Base-by-base conservation (phyloP, 1,140 invertebrate species). In the Tetranychus urticae region DNA sequence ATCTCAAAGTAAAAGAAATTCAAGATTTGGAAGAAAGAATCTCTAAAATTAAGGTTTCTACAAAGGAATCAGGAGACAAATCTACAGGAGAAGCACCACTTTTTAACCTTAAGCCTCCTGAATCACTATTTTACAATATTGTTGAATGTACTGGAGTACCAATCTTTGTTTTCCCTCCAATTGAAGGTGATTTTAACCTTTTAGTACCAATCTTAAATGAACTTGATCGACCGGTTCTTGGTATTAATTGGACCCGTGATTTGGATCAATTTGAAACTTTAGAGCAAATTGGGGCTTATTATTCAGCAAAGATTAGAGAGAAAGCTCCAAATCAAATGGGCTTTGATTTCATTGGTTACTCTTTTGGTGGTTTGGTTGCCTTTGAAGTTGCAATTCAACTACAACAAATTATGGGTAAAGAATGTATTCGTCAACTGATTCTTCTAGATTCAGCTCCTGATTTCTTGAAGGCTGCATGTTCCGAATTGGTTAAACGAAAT, bases 341-440 rank as follows among this genome's bases (percentile, higher is more conserved):
- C 31, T 93, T 90, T 74, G 79, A 80, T 33, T 71, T 98, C 47
- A 78, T 84, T 45, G 93, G 91, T 3, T 97, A 97, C 71, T 97
- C 92, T 0, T 97, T 88, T 72, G 93, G 93, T 55, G 83, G 85
- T 7, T 80, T 82, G 61, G 80, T 97, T 13, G 89, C 85, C 4
- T 88, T 92, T 69, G 92, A 97, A 75, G 93, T 97, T 81, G 84
- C 83, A 2, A 66, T 83, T 10, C 81, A 86, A 67, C 71, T 96
- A 36, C 86, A 96, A 70, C 61, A 62, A 70, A 70, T 39, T 2
- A 47, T 39, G 39, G 67, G 72, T 74, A 35, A 75, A 78, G 0
- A 74, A n/a, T 67, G 69, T 58, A 78, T 86, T 48, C 64, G 70
- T 54, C 65, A 66, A 36, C 63, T 79, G 4, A 68, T 73, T 37